Base-by-base conservation (phyloP, 2,113 vertebrate species). In the Candoia aspera region DNA sequence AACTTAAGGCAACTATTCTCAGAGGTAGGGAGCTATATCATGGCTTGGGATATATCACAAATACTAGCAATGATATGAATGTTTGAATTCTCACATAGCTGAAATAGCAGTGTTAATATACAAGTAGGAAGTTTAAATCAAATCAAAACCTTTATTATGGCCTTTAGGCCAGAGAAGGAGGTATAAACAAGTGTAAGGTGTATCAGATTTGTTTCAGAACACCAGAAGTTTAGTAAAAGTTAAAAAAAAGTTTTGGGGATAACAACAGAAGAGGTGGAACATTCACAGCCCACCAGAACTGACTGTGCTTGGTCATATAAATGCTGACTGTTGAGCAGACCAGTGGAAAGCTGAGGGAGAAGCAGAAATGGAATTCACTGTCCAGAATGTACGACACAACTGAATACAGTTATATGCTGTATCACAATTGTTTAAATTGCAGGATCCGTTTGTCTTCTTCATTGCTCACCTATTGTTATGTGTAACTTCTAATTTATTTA, bases 1-100 rank as follows among this genome's bases (percentile, higher is more conserved):
- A 87, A 42, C 83, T 46, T 49, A 95, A 68, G 3, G 12, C 91
- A 46, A 89, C 92, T 90, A 95, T 68, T 95, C 59, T 95, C 93
- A 94, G 94, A 95, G 92, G 86, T 29, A 1, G 26, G 53, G 57
- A 92, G 29, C 46, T 93, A 6, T 83, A 55, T n/a, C n/a, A 84
- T 85, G 73, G 84, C 73, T 60, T 21, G 26, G 57, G 37, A 54
- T 29, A 17, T 15, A 58, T 26, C 53, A 57, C 13, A 23, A 24
- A 37, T 90, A 6, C 11, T 55, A 53, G 15, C 26, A 68, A 13
- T 29, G 4, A 53, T 17, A 26, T 53, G 42, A 64, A 42, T 53
- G 13, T 10, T 53, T 49, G 49, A 90, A 42, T 79, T 6, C 23
- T 37, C 54, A 55, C 9, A 6, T 23, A 33, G 53, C 0, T 42